Percentiles rank a stretch among this genome's conserved stretches.
Evolutionary conservation across 2,113 vertebrate species (phyloP).

Genomic region (Myrmecobius fasciatus): DNA sequence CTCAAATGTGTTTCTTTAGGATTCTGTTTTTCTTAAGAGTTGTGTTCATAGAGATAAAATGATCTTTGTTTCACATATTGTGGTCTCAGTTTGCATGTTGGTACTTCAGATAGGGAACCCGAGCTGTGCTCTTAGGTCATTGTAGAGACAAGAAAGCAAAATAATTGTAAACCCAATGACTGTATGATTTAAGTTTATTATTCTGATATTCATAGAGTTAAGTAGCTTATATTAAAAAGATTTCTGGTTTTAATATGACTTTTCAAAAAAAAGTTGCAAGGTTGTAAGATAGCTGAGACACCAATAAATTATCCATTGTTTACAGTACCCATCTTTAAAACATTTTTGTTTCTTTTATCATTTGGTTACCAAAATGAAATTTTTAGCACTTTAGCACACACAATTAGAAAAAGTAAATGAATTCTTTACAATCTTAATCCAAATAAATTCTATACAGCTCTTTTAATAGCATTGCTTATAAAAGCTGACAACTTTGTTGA

Average conservation of each 20-base stretch:
- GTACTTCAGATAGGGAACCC: slow-evolving; percentile 74
- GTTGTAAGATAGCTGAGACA: background rate
- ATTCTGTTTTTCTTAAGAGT: slow-evolving; percentile 69
- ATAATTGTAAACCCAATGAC: slow-evolving; percentile 66
- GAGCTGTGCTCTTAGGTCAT: slow-evolving; percentile 25
- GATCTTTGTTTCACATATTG: slow-evolving; percentile 77
- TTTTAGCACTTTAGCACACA: background rate
- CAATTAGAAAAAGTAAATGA: background rate
- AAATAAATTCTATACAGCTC: background rate
- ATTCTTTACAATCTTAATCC: background rate
- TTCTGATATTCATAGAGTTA: background rate
- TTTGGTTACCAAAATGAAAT: background rate
- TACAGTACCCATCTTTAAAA: background rate
- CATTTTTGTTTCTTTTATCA: background rate
- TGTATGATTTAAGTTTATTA: slow-evolving; percentile 58
- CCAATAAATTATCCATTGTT: background rate
- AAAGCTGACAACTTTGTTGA: background rate
- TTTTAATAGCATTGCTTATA: background rate
- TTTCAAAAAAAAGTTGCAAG: background rate
- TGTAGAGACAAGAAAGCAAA: slow-evolving; percentile 61
- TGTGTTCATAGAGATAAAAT: slow-evolving; percentile 79
- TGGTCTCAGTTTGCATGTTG: slow-evolving; percentile 68
- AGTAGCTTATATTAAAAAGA: background rate
- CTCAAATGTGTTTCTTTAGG: slow-evolving; percentile 54
- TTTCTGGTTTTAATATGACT: background rate